phyloP scores from a whole-genome alignment of 2,888 invertebrate species.

The Drosophila mercatorum region DNA sequence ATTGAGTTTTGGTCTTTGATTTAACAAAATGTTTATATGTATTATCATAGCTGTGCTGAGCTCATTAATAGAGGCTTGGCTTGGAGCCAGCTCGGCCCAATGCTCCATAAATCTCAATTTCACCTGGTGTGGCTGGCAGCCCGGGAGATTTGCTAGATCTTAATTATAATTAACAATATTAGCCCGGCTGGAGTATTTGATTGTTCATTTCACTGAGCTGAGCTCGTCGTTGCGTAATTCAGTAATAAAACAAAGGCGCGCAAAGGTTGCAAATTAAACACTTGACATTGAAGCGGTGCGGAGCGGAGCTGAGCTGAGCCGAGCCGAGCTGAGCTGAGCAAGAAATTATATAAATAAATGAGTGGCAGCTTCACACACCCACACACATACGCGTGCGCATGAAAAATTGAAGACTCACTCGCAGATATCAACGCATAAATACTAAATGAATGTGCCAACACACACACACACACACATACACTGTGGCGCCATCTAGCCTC shows the following conservation, averaged over 20 bases:
- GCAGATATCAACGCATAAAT: conserved; percentile 77
- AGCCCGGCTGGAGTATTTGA: not conserved
- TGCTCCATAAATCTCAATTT: not conserved
- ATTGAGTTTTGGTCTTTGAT: not conserved
- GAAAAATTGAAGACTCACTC: conserved; percentile 70
- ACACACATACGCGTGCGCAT: conserved; percentile 28
- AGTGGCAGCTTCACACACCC: conserved; percentile 35
- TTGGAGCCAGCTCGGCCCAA: not conserved
- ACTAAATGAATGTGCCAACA: conserved; percentile 65
- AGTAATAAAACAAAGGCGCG: conserved; percentile 11
- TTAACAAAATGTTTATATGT: too few relatives aligned
- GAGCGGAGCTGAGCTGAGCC: too few relatives aligned
- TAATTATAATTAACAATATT: conserved; percentile 30
- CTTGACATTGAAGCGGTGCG: conserved; percentile 46
- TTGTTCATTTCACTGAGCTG: conserved; percentile 9
- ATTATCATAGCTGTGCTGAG: not conserved
- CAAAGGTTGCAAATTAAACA: conserved; percentile 57
- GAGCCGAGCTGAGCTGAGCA: conserved; percentile 14
- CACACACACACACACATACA: conserved; percentile 18
- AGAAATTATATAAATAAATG: conserved; percentile 72
- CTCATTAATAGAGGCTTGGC: too few relatives aligned
- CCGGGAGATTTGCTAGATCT: not conserved
- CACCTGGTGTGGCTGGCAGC: not conserved
- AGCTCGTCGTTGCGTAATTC: conserved; percentile 27
- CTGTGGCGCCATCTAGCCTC: conserved; percentile 43